phyloP scores from a whole-genome alignment of 1,140 invertebrate species.

The Listronotus bonariensis region DNA sequence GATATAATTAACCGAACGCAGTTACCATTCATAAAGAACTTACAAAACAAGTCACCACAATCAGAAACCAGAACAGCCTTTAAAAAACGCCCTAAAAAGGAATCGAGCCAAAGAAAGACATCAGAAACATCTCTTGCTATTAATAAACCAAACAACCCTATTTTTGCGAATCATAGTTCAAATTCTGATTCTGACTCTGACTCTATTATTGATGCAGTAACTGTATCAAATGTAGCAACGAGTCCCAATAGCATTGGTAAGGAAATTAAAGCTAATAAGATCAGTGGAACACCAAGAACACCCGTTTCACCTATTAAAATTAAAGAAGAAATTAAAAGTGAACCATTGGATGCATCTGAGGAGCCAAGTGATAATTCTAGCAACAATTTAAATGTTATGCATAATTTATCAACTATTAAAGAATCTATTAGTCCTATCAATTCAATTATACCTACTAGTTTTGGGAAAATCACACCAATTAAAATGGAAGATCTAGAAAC shows the following conservation, averaged over 20 bases:
- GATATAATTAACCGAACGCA: conserved; percentile 52
- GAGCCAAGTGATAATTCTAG: conserved; percentile 9
- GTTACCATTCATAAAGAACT: conserved; percentile 56
- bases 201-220: conserved; percentile 46
- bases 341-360: conserved; percentile 26
- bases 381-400: too few relatives aligned
- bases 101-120: conserved; percentile 30
- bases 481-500: conserved; percentile 62
- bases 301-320: conserved; percentile 17
- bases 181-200: conserved; percentile 54
- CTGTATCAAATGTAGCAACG: conserved; percentile 19
- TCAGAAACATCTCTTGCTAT: conserved; percentile 18
- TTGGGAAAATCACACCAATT: conserved; percentile 54
- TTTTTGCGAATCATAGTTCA: conserved; percentile 45
- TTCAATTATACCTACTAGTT: conserved; percentile 30
- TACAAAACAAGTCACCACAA: conserved; percentile 52
- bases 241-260: conserved; percentile 15
- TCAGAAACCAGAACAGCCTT: conserved; percentile 46
- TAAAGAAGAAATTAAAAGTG: conserved; percentile 46
- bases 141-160: conserved; percentile 25
- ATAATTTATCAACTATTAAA: neutral
- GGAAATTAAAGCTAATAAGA: conserved; percentile 30
- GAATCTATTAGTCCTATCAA: conserved; percentile 16
- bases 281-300: conserved; percentile 7
- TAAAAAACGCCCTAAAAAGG: conserved; percentile 47